Evolutionary conservation across 2,888 invertebrate genomes (phyloP).

Genomic region (Acronicta psi): DNA sequence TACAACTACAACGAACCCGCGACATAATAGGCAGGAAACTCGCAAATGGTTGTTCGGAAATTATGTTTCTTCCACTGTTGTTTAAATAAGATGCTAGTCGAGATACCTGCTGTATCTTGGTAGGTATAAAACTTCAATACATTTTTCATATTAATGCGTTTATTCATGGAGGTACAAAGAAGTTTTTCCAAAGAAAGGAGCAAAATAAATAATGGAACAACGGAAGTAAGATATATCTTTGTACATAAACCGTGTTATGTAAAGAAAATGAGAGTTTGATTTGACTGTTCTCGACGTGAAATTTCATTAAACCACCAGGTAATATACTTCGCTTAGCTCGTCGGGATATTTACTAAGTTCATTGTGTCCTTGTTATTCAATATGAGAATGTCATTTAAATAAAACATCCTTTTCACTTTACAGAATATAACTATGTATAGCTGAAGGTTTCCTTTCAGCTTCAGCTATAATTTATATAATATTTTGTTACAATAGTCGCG

Average conservation of each 20-base stretch:
- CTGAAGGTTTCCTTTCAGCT: conserved; percentile 32
- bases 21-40: conserved; percentile 76
- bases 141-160: conserved; percentile 39
- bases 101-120: conserved; percentile 53
- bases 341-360: conserved; percentile 25
- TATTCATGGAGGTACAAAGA: conserved; percentile 50
- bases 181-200: conserved; percentile 42
- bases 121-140: conserved; percentile 59
- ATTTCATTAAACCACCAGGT: conserved; percentile 31
- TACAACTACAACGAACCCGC: conserved; percentile 75
- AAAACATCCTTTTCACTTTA: conserved; percentile 36
- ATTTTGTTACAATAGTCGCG: conserved; percentile 11
- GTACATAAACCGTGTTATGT: conserved; percentile 16
- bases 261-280: conserved; percentile 20
- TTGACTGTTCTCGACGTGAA: conserved; percentile 32
- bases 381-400: conserved; percentile 37
- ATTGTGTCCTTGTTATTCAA: conserved; percentile 48
- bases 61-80: conserved; percentile 78
- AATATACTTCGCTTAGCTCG: conserved; percentile 33
- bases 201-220: conserved; percentile 46
- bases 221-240: conserved; percentile 35
- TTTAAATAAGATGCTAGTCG: conserved; percentile 60
- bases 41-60: conserved; percentile 80
- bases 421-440: conserved; percentile 29
- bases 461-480: conserved; percentile 11